Evolutionary conservation across 1,140 invertebrate species (phyloP).

Genomic region (Aphidius gifuensis): DNA sequence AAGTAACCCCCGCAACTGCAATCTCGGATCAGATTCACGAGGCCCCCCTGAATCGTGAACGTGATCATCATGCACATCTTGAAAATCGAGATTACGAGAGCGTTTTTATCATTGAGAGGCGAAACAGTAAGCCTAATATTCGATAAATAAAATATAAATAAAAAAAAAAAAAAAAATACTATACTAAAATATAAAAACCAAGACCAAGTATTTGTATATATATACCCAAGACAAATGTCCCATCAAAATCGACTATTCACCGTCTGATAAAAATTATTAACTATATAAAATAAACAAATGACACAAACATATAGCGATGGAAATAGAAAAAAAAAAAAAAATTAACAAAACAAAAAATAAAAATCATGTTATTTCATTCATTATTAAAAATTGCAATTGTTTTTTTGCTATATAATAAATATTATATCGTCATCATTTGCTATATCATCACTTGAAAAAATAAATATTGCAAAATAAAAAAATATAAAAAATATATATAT

Average conservation of each 20-base stretch:
- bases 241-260: constrained; percentile 29
- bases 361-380: constrained; percentile 24
- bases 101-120: constrained; percentile 74
- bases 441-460: constrained; percentile 15
- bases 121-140: constrained; percentile 65
- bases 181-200: constrained; percentile 31
- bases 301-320: constrained; percentile 16
- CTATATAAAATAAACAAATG: constrained; percentile 11
- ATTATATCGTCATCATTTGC: constrained; percentile 16
- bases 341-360: not conserved
- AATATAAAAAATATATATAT: constrained; percentile 2
- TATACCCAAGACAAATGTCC: constrained; percentile 36
- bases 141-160: constrained; percentile 43
- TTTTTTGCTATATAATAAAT: constrained; percentile 24
- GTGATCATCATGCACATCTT: constrained; percentile 56
- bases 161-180: constrained; percentile 30
- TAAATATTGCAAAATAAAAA: not conserved
- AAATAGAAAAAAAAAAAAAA: constrained; percentile 17
- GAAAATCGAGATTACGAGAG: constrained; percentile 70
- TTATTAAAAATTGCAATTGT: constrained; percentile 28
- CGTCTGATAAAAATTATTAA: constrained; percentile 31
- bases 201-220: constrained; percentile 28
- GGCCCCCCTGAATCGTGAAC: constrained; percentile 54
- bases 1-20: constrained; percentile 55
- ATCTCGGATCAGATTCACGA: constrained; percentile 54